Evolutionary conservation across 37 sponge, comb jelly and placozoan species (phyloP), one percentile per base, ranked within the genome.

Genomic region (Spongilla lacustris): DNA sequence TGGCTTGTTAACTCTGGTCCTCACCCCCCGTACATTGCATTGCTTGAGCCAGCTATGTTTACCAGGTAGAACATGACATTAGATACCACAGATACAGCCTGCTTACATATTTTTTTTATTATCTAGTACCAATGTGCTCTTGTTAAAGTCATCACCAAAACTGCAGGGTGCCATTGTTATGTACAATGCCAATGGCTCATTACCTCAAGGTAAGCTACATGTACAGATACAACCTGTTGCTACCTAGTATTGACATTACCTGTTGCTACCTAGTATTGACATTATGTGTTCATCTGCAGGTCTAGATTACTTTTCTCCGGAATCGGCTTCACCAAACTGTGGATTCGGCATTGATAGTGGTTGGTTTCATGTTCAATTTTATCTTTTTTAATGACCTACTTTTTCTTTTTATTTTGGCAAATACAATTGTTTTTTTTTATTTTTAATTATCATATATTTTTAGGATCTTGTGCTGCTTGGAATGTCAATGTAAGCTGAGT

Each of bases 1-100:
- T 37, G 50, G 48, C 38, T 93, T 50, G 26, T 76, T 12, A 30
- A 67, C 2, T 35, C 46, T 31, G 71, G 74, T 25, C 75, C 79
- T 30, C 68, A 89, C 36, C 37, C 86, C 19, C 90, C 90, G 0
- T 93, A 89, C 79, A 86, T 93, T 49, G 93, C 73, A 14, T 19
- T 93, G 28, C n/a, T 93, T 69, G 93, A 89, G 67, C 82, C 81
- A 13, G 66, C 41, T 11, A 11, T 76, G 34, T 90, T 89, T 50
- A 89, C 80, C n/a, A 71, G 75, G 90, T 89, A 48, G 78, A 76
- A 22, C 10, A 19, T 9, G 24, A 4, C 77, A 0, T 27, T 71
- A 36, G 25, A 46, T 70, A 33, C 71, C 73, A 22, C 46, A 21
- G 38, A 25, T 69, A 41, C 71, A 34, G 23, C 0, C 34, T 35